Percentiles rank a stretch among this genome's conserved stretches.
phyloP scores from a whole-genome alignment of 1,140 invertebrate genomes.

The Drosophila bipectinata region DNA sequence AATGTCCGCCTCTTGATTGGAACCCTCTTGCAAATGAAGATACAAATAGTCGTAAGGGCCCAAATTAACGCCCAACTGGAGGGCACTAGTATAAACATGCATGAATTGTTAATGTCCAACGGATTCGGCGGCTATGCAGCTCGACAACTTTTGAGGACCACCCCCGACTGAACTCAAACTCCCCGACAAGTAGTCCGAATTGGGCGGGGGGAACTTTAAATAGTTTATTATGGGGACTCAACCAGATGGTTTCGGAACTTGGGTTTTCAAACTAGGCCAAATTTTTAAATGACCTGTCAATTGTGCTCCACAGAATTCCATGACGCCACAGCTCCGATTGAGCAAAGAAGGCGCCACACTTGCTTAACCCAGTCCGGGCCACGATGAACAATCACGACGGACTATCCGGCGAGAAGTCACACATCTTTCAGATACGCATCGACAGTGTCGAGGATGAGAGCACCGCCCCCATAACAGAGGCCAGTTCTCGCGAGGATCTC shows the following conservation, averaged over 20 bases:
- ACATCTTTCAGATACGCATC: slow-evolving; percentile 73
- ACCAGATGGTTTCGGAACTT: slow-evolving; percentile 38
- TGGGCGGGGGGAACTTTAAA: slow-evolving; percentile 36
- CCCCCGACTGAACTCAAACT: slow-evolving; percentile 3
- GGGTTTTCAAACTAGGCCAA: slow-evolving; percentile 50
- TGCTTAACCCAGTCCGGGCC: slow-evolving; percentile 6
- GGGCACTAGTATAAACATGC: slow-evolving; percentile 38
- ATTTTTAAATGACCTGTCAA: slow-evolving; percentile 29
- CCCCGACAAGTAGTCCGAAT: slow-evolving; percentile 13
- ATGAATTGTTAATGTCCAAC: slow-evolving; percentile 35
- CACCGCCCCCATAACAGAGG: slow-evolving; percentile 73
- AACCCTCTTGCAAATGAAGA: slow-evolving; percentile 46
- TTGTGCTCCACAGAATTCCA: slow-evolving; percentile 34
- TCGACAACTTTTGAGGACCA: slow-evolving; percentile 14
- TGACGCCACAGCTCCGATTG: slow-evolving; percentile 13
- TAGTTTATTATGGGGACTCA: slow-evolving; percentile 67
- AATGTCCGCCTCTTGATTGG: slow-evolving; percentile 29
- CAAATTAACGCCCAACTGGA: slow-evolving; percentile 45
- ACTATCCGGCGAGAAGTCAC: slow-evolving; percentile 41
- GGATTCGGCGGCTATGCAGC: slow-evolving; percentile 18
- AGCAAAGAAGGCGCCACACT: slow-evolving; percentile 8
- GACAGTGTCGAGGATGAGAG: slow-evolving; percentile 80
- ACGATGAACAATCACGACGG: slow-evolving; percentile 61
- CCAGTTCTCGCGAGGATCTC: slow-evolving; percentile 74
- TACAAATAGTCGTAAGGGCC: slow-evolving; percentile 56